These are phyloP conservation scores for Mallateleia sp. DNA, from an alignment of 2,888 invertebrate genomes.

Conservation along the genomic window DNA sequence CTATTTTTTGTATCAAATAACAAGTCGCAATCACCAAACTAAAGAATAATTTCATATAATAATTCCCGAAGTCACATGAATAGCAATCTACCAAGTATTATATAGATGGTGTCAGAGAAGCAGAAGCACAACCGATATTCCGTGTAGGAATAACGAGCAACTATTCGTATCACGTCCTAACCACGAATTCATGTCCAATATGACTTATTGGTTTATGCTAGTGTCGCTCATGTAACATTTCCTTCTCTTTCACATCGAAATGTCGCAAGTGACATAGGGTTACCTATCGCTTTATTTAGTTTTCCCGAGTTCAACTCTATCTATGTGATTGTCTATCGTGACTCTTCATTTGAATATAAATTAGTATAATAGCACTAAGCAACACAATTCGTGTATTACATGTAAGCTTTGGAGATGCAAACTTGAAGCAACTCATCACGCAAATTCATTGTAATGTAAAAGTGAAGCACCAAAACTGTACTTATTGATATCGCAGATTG, in stretches of 20 bases:
- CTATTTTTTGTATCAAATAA: neutral
- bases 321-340: slow-evolving; percentile 23
- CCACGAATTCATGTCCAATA: slow-evolving; percentile 62
- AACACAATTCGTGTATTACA: slow-evolving; percentile 31
- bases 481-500: slow-evolving; percentile 26
- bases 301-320: slow-evolving; percentile 5
- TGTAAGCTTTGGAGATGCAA: slow-evolving; percentile 27
- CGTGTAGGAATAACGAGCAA: slow-evolving; percentile 34
- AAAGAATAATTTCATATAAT: slow-evolving; percentile 16
- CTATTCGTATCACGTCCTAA: slow-evolving; percentile 68
- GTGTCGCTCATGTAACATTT: slow-evolving; percentile 36
- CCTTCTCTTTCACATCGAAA: slow-evolving; percentile 22
- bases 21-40: neutral
- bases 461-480: slow-evolving; percentile 11
- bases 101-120: slow-evolving; percentile 31
- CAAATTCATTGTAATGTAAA: slow-evolving; percentile 9
- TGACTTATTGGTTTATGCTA: slow-evolving; percentile 58
- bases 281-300: slow-evolving; percentile 30
- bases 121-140: slow-evolving; percentile 32
- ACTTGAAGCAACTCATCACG: neutral
- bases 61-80: slow-evolving; percentile 13
- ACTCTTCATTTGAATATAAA: slow-evolving; percentile 24
- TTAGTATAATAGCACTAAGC: slow-evolving; percentile 1
- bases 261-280: slow-evolving; percentile 12
- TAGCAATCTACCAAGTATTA: slow-evolving; percentile 1